Evolutionary conservation across 2,113 vertebrate genomes (phyloP), one percentile per base, ranked within the genome.

Genomic region (Felis catus): DNA sequence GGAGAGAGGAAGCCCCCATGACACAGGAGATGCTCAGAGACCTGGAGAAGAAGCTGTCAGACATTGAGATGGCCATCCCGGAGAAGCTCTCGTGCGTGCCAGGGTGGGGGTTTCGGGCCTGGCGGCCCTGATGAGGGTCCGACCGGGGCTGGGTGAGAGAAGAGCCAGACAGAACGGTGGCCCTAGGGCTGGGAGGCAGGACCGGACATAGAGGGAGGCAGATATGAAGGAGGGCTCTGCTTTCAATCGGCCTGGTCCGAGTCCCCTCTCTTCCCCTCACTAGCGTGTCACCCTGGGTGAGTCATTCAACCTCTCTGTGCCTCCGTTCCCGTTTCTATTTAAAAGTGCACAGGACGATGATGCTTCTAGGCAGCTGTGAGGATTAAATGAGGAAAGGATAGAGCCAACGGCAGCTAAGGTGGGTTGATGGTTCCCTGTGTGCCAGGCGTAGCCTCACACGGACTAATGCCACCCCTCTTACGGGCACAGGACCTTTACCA

Each of bases 401-500:
- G 79, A 53, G 61, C 33, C 95, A n/a, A 3, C 7, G 33, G 9
- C 89, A 65, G 36, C n/a, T 51, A 0, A 2, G 58, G 81, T 16
- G 6, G 41, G 10, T 1, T 0, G 27, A 41, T 14, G 48, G 15
- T 27, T 21, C 96, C 80, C 58, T 27, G 16, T 1, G 61, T 25
- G 36, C 65, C 96, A 29, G 29, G 29, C 83, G 31, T 16, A 27
- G 70, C 15, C 58, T 68, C 39, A 9, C 1, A 0, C 14, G 5
- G 15, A 68, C 51, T 25, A 33, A 9, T 6, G 1, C 91, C 68
- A 65, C 31, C 92, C 58, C 29, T 78, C 0, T n/a, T 68, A 1
- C 1, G 48, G 74, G 0, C 0, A 14, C 90, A 99, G 98, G 88
- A 25, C 13, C 29, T 92, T 98, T 82, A 94, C 98, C 89, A 97